Base-by-base conservation (phyloP, 1,140 invertebrate genomes). In the Oedothorax gibbosus region DNA sequence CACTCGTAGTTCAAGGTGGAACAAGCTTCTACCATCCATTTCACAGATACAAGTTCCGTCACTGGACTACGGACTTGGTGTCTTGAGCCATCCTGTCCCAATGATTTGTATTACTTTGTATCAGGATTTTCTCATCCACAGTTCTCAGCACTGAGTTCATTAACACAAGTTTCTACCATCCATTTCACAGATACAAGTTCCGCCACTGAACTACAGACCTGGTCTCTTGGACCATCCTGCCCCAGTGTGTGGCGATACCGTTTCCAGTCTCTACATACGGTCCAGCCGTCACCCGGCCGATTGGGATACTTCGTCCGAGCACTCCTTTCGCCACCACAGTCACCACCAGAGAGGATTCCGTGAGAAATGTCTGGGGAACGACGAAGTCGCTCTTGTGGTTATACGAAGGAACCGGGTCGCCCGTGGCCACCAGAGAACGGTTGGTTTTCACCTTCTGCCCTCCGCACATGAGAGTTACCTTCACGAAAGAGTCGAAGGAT, bases 11-110 rank as follows among this genome's bases (percentile, higher is more conserved):
- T 35, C 35, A 35, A 35, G 1, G 5, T 35, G 35, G 35, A 1
- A 35, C 35, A 35, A 35, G 35, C 35, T 35, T 35, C 35, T 35
- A 5, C 1, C 3, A 60, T 12, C 57, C 68, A 71, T 4, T 20
- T 85, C 80, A 87, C 57, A 85, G 21, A 77, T 69, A 87, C 7
- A 87, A n/a, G 51, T 71, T 87, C 66, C 79, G 69, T 82, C 86
- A 87, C 18, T 85, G 64, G 0, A 85, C 65, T 0, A 82, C 73
- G 7, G 69, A 57, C 15, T 68, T n/a, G 9, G 14, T 21, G 1
- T 81, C 78, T 8, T 80, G 72, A 2, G 81, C 20, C 86, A 87
- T 87, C 1, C 5, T 35, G 5, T 35, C 35, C 5, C 1, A 35
- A 35, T 35, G 35, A 35, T 35, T 35, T 35, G 35, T 35, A 35